Conservation (phyloP, 2,113 vertebrate species). For the Leucosticte australis region DNA sequence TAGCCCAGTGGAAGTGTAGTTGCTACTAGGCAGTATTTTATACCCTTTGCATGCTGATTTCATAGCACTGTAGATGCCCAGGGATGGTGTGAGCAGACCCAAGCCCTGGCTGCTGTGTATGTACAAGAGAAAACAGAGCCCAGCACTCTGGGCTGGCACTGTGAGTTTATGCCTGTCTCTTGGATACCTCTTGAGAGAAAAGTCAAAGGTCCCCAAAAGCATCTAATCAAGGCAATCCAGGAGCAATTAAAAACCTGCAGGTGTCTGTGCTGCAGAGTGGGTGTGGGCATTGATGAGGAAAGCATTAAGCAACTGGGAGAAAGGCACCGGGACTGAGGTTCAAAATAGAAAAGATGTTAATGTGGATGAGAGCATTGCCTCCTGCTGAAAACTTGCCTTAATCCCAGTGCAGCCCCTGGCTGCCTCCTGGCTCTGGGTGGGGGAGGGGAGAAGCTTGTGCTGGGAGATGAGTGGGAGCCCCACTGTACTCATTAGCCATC, state of each 20-base stretch:
- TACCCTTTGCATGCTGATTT: neutral
- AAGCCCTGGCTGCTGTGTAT: neutral
- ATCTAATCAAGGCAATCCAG: neutral
- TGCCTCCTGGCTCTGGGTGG: neutral
- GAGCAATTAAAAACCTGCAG: neutral
- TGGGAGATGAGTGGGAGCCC: neutral
- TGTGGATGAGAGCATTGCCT: neutral
- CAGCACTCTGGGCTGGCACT: neutral
- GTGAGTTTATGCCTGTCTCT: neutral
- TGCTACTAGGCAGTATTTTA: neutral
- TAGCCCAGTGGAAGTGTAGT: neutral
- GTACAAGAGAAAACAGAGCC: neutral
- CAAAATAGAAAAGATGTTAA: neutral
- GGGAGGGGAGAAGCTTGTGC: neutral
- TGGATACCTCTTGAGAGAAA: neutral
- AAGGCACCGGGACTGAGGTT: neutral
- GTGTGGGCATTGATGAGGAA: neutral
- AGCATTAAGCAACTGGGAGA: neutral
- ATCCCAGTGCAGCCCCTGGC: accelerated
- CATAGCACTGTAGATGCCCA: neutral
- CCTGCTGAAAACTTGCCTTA: accelerated
- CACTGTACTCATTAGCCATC: accelerated
- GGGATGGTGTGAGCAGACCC: neutral
- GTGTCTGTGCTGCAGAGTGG: neutral
- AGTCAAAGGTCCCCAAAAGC: neutral